Evolutionary conservation across 1,140 invertebrate species (phyloP).

Genomic region (Camponotus vicinus): DNA sequence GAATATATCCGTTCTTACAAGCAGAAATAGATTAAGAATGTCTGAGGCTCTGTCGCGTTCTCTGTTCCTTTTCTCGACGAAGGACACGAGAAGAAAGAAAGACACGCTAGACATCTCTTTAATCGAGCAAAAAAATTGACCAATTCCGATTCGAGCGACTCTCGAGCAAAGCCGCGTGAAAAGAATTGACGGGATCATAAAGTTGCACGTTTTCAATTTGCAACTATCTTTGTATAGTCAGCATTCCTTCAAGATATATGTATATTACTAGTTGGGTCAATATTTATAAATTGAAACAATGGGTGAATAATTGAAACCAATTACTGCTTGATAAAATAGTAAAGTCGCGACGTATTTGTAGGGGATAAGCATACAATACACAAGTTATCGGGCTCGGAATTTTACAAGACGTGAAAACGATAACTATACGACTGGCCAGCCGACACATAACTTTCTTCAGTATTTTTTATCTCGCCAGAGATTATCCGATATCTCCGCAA

Average conservation of each 20-base stretch:
- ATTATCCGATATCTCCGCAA: conserved; percentile 57
- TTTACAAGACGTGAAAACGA: conserved; percentile 56
- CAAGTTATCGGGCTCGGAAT: conserved; percentile 3
- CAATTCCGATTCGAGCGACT: background rate
- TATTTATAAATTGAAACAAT: conserved; percentile 5
- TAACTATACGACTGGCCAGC: conserved; percentile 43
- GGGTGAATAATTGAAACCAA: background rate
- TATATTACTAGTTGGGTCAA: background rate
- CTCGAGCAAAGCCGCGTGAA: conserved; percentile 13
- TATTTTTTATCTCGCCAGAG: conserved; percentile 59
- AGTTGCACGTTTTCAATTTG: background rate
- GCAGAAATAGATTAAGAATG: conserved; percentile 22
- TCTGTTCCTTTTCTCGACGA: background rate
- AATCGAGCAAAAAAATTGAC: conserved; percentile 23
- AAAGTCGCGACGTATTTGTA: background rate
- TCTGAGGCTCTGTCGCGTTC: background rate
- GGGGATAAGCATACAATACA: background rate
- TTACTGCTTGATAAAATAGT: background rate
- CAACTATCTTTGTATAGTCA: background rate
- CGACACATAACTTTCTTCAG: conserved; percentile 58
- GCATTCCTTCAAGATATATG: background rate
- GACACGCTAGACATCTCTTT: conserved; percentile 9
- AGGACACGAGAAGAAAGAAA: background rate
- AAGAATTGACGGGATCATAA: conserved; percentile 37
- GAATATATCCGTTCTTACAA: conserved; percentile 15